Evolutionary conservation across 2,113 vertebrate genomes (phyloP), one percentile per base, ranked within the genome.

Genomic region (Archilochus colubris): DNA sequence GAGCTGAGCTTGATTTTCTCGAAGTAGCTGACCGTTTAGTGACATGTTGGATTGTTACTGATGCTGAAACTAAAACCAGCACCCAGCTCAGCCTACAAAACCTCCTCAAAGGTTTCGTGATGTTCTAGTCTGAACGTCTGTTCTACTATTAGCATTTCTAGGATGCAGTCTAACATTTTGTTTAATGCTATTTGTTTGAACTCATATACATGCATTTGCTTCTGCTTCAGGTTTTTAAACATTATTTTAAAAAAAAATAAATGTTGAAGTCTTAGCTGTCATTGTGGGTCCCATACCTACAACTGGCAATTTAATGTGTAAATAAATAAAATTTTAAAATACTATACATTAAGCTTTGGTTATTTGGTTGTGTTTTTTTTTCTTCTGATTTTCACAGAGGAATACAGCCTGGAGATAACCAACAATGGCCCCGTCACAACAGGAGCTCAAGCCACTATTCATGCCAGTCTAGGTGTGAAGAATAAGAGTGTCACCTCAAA

Each of bases 341-440:
- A 8, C 18, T 22, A 6, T 67, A 55, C 21, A 78, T 31, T 6
- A 58, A 33, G 11, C 7, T 91, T 80, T 86, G 15, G 6, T 30
- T 28, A 15, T 15, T 55, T 31, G 25, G 9, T 19, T 46, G 40
- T 18, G 20, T 12, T 27, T 77, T 14, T 24, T 78, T 69, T 59
- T 4, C 38, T 90, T 89, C 53, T 94, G 36, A 27, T 93, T 91
- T 93, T 43, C 72, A 76, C 92, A 97, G 96, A 48, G 43, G n/a
- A 68, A 1, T 96, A 94, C 43, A 18, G 9, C 22, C 95, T 97
- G 88, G 89, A 97, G 84, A 87, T 98, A 69, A 94, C 74, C 82
- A 94, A 94, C 6, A 96, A 98, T 8, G 95, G 97, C 40, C 98
- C 98, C 11, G 86, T 97, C 89, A 98, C 97, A 66, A 97, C 96